phyloP scores from a whole-genome alignment of 1,140 invertebrate species.

The Penaeus chinensis region DNA sequence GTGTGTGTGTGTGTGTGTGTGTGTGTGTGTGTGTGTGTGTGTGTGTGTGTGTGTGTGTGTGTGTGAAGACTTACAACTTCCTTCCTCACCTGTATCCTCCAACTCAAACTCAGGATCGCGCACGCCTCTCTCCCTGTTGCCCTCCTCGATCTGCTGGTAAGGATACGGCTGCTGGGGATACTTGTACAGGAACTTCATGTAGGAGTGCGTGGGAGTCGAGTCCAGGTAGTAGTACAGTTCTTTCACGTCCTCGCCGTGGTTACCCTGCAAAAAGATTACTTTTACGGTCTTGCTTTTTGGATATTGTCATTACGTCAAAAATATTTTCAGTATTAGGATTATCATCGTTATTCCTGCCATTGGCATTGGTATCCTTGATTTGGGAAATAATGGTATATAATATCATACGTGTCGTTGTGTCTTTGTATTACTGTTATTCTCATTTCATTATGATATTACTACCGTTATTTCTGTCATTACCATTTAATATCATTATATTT shows the following conservation, averaged over 20 bases:
- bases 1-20: too few species aligned
- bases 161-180: conserved; percentile 69
- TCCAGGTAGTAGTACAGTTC: conserved; percentile 70
- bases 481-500: background rate
- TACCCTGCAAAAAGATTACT: conserved; percentile 66
- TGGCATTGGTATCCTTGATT: too few species aligned
- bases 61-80: too few species aligned
- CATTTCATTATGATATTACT: background rate
- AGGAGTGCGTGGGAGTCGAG: conserved; percentile 68
- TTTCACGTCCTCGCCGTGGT: conserved; percentile 71
- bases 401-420: background rate
- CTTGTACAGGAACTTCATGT: conserved; percentile 70
- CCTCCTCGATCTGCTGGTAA: conserved; percentile 66
- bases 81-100: conserved; percentile 67
- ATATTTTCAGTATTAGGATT: too few species aligned
- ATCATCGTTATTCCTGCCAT: too few species aligned
- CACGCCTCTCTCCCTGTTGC: conserved; percentile 65
- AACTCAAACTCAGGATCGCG: conserved; percentile 68
- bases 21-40: too few species aligned
- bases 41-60: too few species aligned
- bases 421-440: conserved; percentile 10
- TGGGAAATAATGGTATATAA: too few species aligned
- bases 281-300: too few species aligned
- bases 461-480: background rate
- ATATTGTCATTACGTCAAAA: too few species aligned